Conservation (phyloP, 2,113 vertebrate species). For the Alligator mississippiensis region DNA sequence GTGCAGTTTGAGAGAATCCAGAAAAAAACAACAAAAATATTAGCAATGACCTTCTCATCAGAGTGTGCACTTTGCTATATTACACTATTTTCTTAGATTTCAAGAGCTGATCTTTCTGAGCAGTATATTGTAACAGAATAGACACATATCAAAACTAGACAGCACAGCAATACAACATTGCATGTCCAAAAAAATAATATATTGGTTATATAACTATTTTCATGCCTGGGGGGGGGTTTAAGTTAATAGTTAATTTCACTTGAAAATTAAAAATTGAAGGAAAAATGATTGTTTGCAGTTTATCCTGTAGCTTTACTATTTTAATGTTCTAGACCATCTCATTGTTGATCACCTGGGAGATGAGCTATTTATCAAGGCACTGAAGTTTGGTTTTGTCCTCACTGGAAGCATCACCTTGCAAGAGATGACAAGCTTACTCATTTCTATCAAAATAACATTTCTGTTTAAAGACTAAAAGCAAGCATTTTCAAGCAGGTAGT, state of each 20-base stretch:
- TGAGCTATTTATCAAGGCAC: slow-evolving; percentile 48
- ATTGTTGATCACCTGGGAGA: slow-evolving; percentile 15
- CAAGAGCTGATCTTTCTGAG: neutral
- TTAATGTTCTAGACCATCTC: slow-evolving; percentile 37
- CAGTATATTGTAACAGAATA: neutral
- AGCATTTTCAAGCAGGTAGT: neutral
- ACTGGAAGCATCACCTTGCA: neutral
- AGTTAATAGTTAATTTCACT: slow-evolving; percentile 31
- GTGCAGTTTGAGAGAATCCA: neutral
- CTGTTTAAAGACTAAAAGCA: slow-evolving; percentile 13
- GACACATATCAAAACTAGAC: neutral
- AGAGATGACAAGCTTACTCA: slow-evolving; percentile 22
- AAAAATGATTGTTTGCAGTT: neutral
- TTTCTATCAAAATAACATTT: slow-evolving; percentile 63
- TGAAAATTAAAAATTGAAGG: slow-evolving; percentile 56
- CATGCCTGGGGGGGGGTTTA: slow-evolving; percentile 2
- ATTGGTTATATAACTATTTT: slow-evolving; percentile 14
- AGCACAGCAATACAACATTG: neutral
- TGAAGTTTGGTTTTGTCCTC: slow-evolving; percentile 52
- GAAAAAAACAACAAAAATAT: neutral
- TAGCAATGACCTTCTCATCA: neutral
- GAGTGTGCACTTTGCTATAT: neutral
- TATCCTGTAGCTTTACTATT: slow-evolving; percentile 22
- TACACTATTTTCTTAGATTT: neutral
- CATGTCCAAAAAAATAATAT: neutral